These are phyloP conservation scores for Drosophila chauvacae DNA, from an alignment of 1,140 invertebrate species.

Conservation along the genomic window DNA sequence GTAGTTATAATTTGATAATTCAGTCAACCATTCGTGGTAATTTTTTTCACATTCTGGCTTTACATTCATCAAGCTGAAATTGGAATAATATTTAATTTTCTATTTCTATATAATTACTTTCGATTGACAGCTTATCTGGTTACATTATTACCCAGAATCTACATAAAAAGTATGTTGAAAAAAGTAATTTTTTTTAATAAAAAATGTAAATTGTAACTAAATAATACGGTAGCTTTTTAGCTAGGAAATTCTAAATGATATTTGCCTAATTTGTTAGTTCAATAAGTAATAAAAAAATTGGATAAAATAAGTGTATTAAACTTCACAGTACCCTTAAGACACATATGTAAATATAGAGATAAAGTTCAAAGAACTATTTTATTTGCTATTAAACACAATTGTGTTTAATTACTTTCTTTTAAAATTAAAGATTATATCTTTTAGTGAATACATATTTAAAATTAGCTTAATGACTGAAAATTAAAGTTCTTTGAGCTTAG, in stretches of 20 bases:
- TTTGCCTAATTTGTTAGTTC: not conserved
- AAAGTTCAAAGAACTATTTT: too few relatives aligned
- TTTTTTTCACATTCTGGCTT: not conserved
- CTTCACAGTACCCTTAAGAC: not conserved
- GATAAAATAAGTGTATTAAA: not conserved
- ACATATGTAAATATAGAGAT: not conserved
- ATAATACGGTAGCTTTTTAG: not conserved
- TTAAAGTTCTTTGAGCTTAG: not conserved
- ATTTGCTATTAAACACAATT: too few relatives aligned
- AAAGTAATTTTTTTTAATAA: not conserved
- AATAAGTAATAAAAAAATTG: not conserved
- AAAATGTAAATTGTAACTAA: not conserved
- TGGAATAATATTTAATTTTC: not conserved
- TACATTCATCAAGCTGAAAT: not conserved
- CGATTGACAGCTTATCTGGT: slow-evolving; percentile 25
- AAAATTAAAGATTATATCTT: not conserved
- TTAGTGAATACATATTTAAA: not conserved
- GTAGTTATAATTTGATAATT: slow-evolving; percentile 17
- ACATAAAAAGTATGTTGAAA: slow-evolving; percentile 1
- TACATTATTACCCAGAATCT: not conserved
- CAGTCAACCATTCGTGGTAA: not conserved
- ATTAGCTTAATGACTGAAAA: not conserved
- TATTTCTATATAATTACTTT: slow-evolving; percentile 2
- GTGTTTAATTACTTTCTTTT: too few relatives aligned
- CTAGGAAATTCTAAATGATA: not conserved